Evolutionary conservation across 2,888 invertebrate species (phyloP), one percentile per base, ranked within the genome.

Genomic region (Eulithis testata): DNA sequence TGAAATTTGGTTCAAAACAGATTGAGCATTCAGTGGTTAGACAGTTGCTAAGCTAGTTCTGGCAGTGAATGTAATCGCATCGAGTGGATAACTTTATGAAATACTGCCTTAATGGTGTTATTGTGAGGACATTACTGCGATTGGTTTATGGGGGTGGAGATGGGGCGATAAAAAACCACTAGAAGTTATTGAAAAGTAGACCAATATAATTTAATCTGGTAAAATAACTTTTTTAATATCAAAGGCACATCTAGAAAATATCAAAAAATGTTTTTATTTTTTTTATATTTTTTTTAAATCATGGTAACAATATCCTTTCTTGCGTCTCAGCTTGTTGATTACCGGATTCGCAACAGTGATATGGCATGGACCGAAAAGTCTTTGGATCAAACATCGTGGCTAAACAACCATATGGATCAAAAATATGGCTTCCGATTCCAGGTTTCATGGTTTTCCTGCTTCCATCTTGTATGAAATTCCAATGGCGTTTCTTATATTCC

Each of bases 101-200:
- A 60, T 66, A 70, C 65, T 68, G 71, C 69, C 68, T 62, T 59
- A 68, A 69, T 66, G 68, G 60, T 40, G 54, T 72, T 70, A 72
- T 73, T 73, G 73, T 67, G 36, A 67, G 58, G 58, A 74, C 77
- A 80, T 81, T 82, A 80, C 76, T 77, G 69, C 62, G 77, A 81
- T 81, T 81, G 79, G 70, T 72, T 73, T 61, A 45, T 54, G 68
- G 67, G 55, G 21, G 57, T 54, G 51, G 40, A 56, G 56, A 63
- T 45, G 50, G 54, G 11, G 27, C 36, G 21, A 51, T 57, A 63
- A 57, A 43, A 43, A 40, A 57, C 57, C 51, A 63, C 40, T 57
- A 57, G 27, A 3, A 43, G 50, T 57, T 37, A 63, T 63, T 55
- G 27, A 55, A 50, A 14, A 43, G 12, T 37, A 11, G n/a, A 64